Percentiles rank a stretch among this genome's conserved stretches.
These are phyloP conservation scores for Branchipolynoe longqiensis DNA, from an alignment of 2,888 invertebrate species.

Conservation along the genomic window DNA sequence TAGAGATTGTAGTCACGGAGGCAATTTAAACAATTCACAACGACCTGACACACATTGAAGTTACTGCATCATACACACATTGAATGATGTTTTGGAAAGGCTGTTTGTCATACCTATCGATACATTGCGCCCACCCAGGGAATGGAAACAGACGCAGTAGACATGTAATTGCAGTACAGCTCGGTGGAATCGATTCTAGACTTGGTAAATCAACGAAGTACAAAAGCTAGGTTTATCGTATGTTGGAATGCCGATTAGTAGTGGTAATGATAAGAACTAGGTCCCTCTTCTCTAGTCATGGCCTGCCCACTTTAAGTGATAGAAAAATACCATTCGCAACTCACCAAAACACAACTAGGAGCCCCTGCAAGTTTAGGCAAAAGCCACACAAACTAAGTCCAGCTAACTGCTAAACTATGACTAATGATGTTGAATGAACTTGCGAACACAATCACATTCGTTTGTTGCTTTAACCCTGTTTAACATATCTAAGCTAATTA, in stretches of 20 bases:
- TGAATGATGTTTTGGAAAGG: constrained; percentile 36
- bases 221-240: constrained; percentile 26
- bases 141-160: neutral
- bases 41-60: constrained; percentile 16
- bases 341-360: neutral
- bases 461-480: constrained; percentile 21
- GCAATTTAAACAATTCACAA: constrained; percentile 48
- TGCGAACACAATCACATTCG: constrained; percentile 5
- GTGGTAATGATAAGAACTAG: neutral
- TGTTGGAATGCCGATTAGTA: constrained; percentile 39
- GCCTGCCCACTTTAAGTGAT: constrained; percentile 3
- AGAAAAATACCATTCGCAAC: constrained; percentile 43
- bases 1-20: constrained; percentile 1
- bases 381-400: constrained; percentile 3
- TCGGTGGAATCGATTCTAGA: constrained; percentile 23
- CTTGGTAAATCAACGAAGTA: constrained; percentile 18
- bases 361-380: constrained; percentile 9
- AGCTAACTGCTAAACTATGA: constrained; percentile 8
- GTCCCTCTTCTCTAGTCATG: neutral
- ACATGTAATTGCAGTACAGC: neutral
- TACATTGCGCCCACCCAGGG: neutral
- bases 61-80: constrained; percentile 32
- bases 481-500: constrained; percentile 4
- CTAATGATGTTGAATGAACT: neutral
- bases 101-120: neutral